Evolutionary conservation across 1,140 invertebrate species (phyloP).

Genomic region (Hyposmocoma kahamanoa): DNA sequence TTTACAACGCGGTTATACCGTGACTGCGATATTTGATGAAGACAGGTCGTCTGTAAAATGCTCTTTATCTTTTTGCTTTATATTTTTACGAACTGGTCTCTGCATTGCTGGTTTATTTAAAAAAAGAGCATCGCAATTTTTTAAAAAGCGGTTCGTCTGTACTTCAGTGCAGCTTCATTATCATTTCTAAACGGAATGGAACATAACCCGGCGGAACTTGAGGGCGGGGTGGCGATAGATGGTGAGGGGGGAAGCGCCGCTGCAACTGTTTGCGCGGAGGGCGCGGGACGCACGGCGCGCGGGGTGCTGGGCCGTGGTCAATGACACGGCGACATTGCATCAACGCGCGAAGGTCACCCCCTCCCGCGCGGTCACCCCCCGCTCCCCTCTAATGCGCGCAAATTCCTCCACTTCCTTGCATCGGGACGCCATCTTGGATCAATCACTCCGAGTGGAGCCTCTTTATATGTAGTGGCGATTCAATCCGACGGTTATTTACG

Average conservation of each 20-base stretch:
- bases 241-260: slow-evolving; percentile 27
- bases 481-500: background rate
- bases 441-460: slow-evolving; percentile 28
- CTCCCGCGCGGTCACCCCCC: slow-evolving; percentile 25
- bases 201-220: slow-evolving; percentile 14
- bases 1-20: too few relatives aligned
- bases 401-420: slow-evolving; percentile 65
- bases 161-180: too few relatives aligned
- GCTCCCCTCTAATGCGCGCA: slow-evolving; percentile 32
- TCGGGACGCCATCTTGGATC: slow-evolving; percentile 59
- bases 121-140: too few relatives aligned
- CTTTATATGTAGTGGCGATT: background rate
- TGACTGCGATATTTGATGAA: too few relatives aligned
- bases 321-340: slow-evolving; percentile 70
- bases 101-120: too few relatives aligned
- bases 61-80: too few relatives aligned
- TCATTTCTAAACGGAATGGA: slow-evolving; percentile 8
- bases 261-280: slow-evolving; percentile 62
- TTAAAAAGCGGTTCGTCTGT: too few relatives aligned
- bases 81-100: too few relatives aligned
- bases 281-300: too few relatives aligned
- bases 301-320: slow-evolving; percentile 63
- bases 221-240: slow-evolving; percentile 24
- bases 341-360: slow-evolving; percentile 67
- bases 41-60: too few relatives aligned